These are phyloP conservation scores for Stegastes partitus DNA, from an alignment of 2,113 vertebrate species.

Conservation along the genomic window DNA sequence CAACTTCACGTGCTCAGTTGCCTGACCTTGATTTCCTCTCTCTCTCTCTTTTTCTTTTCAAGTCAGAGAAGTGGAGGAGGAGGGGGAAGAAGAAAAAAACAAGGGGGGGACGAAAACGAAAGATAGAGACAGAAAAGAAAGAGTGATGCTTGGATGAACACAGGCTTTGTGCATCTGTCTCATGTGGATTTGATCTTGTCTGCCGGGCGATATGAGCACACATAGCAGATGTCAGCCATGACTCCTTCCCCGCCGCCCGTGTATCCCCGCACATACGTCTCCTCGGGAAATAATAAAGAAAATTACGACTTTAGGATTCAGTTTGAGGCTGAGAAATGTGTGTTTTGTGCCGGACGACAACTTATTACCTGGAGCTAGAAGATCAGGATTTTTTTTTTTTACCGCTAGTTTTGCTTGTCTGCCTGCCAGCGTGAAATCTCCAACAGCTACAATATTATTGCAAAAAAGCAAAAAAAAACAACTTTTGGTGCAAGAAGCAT, in stretches of 20 bases:
- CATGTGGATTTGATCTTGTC: constrained; percentile 54
- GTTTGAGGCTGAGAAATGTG: too few relatives aligned
- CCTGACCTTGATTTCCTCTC: constrained; percentile 74
- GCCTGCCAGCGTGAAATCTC: neutral
- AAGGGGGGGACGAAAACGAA: neutral
- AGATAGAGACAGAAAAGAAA: constrained; percentile 28
- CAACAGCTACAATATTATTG: neutral
- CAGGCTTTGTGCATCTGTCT: constrained; percentile 57
- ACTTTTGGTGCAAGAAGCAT: neutral
- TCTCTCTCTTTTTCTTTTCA: constrained; percentile 47
- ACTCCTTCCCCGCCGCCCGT: constrained; percentile 17
- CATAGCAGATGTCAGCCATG: constrained; percentile 47
- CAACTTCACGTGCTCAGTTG: constrained; percentile 55
- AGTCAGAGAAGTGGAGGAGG: constrained; percentile 27
- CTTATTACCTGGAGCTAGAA: neutral
- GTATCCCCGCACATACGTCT: neutral
- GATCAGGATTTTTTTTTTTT: neutral
- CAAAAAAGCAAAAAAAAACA: neutral
- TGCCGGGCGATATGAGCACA: constrained; percentile 46
- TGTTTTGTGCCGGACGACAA: neutral
- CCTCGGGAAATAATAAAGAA: neutral
- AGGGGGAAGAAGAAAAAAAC: neutral
- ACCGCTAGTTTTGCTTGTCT: neutral
- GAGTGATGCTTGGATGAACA: constrained; percentile 63
- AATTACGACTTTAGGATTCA: neutral